Base-by-base conservation (phyloP, 2,888 invertebrate genomes). In the Leucophenga maculata region DNA sequence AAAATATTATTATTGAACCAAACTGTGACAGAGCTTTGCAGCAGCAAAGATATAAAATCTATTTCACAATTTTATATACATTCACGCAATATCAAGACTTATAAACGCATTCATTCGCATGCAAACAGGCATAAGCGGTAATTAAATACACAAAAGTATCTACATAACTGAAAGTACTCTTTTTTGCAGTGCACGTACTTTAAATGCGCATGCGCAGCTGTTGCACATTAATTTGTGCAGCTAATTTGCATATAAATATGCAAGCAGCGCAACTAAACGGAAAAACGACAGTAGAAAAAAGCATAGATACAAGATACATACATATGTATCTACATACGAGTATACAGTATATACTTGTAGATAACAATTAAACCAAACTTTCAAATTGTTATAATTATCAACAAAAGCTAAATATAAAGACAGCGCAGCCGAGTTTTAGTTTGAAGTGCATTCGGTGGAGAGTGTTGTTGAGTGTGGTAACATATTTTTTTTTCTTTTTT, bases 241-340 rank as follows among this genome's bases (percentile, higher is more conserved):
- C 71, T 75, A 72, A 82, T 80, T 80, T 82, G 77, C 79, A 78
- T 80, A 80, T 72, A 73, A 77, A 54, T 74, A 72, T 74, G 73
- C 75, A 78, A 69, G 67, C 64, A 68, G 72, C 72, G 4, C 2
- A 26, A 71, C 70, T 69, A 70, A 69, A 74, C 69, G 67, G 73
- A 57, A 31, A 57, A 57, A 57, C 16, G 22, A 57, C 26, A 55
- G 16, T 18, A 50, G 11, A 66, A 39, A 6, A 54, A 67, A 9
- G n/a, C 20, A 18, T 8, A 18, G 16, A 18, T 52, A 18, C 52
- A 52, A n/a, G 6, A 18, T 39, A 39, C 11, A 13, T 20, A 52
- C 6, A 14, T 18, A 52, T n/a, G n/a, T n/a, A n/a, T n/a, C n/a
- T n/a, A n/a, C n/a, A n/a, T n/a, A n/a, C n/a, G n/a, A n/a, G n/a